Base-by-base conservation (phyloP, 2,888 invertebrate species). In the Nasonovia ribisnigri region DNA sequence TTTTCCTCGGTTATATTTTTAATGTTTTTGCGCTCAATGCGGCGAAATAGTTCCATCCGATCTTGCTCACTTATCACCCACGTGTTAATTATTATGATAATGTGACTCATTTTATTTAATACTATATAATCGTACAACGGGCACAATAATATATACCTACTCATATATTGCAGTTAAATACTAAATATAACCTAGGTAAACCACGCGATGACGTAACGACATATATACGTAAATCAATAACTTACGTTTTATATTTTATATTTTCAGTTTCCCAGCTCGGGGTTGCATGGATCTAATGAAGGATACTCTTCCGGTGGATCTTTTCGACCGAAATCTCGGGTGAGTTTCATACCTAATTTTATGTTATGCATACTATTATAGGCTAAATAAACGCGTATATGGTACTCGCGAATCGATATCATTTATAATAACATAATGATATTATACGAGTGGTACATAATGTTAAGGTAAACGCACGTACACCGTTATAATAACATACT, bases 261-360 rank as follows among this genome's bases (percentile, higher is more conserved):
- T 92, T 94, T 93, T 16, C 90, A 94, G 94, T 94, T 93, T 93
- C 94, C 94, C 94, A 94, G 86, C 88, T 90, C 86, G 90, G 94
- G 93, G 60, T 87, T 84, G 89, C 91, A 94, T n/a, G 94, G 93
- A 92, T 92, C 94, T 77, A 94, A 48, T 54, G 94, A 93, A 46
- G 93, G 93, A 90, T 93, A 93, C 60, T 86, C 93, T 48, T 93
- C 93, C 51, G 93, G 93, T 8, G 93, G 93, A 93, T 93, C 93
- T 90, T 93, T 93, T 86, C 93, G 93, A 86, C 90, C 90, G 86
- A 93, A 93, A 90, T 90, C 93, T 93, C 93, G 93, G 90, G 93
- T 90, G 42, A 93, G 93, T 90, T 20, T 29, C 26, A 48, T 48
- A 51, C 51, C 3, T 36, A 88, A 88, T 88, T 36, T 88, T 5